Conservation (phyloP, 2,113 vertebrate species). For the Dasyurus viverrinus region DNA sequence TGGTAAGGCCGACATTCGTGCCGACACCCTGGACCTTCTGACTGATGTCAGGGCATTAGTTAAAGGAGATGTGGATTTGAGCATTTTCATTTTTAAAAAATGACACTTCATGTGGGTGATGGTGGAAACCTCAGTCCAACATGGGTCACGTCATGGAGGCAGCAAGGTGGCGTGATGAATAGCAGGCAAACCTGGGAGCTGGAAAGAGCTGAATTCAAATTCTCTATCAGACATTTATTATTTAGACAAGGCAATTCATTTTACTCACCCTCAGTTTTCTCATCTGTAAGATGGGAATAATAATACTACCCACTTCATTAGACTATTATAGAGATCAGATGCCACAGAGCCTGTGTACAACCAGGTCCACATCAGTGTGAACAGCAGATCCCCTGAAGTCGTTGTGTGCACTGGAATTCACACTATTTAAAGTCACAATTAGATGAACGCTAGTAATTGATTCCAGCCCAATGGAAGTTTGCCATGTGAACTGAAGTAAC, state of each 20-base stretch:
- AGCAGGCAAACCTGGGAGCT: too few species aligned
- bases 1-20: conserved; percentile 98
- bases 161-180: background rate
- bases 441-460: background rate
- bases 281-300: background rate
- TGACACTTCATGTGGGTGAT: conserved; percentile 98
- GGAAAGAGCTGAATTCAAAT: background rate
- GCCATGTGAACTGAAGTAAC: background rate
- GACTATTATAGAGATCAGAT: background rate
- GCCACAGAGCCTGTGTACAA: background rate
- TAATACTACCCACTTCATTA: background rate
- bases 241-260: background rate
- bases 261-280: background rate
- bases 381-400: background rate
- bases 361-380: background rate
- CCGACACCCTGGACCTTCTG: conserved; percentile 95
- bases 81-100: conserved; percentile 99
- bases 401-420: background rate
- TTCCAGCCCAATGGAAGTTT: background rate
- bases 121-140: conserved; percentile 97
- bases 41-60: conserved; percentile 95
- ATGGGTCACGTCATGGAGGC: conserved; percentile 92
- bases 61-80: conserved; percentile 98
- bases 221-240: background rate
- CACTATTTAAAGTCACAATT: background rate